Evolutionary conservation across 2,888 invertebrate species (phyloP), one percentile per base, ranked within the genome.

Genomic region (Diplolepis rosae): DNA sequence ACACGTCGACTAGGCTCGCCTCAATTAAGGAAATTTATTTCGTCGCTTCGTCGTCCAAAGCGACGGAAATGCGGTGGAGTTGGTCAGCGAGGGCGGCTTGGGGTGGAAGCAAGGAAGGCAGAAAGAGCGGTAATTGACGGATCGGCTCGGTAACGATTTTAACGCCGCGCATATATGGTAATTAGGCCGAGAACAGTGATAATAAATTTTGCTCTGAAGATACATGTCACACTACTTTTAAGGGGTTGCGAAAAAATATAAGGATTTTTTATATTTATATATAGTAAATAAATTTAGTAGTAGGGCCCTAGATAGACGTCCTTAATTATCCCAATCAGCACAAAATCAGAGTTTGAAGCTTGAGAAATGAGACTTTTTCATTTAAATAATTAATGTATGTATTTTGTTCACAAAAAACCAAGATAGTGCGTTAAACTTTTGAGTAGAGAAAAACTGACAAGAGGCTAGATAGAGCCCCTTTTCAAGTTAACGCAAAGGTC

Each of bases 1-100:
- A 75, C 76, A 73, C 73, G 76, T 73, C 72, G 70, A 72, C 74
- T 71, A 73, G 78, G 72, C 71, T 70, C 70, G 76, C 69, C 76
- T 81, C 79, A 80, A 81, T 81, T 81, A 79, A 81, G 77, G 76
- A 79, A 79, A 80, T 80, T 81, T 79, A 80, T 81, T 81, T 81
- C 75, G 78, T 73, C 76, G 74, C 76, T 71, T 71, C 69, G 54
- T 52, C 56, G 75, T 72, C 74, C 68, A 71, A 72, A 74, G 72
- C 71, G 71, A 73, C 71, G 74, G 73, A 75, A 76, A 74, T 71
- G 52, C 73, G 66, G 69, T 56, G 67, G 70, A 66, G 65, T 73
- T 68, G 71, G 70, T 18, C 56, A 39, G 39, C 61, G 61, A 24
- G 61, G 61, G 61, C 27, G 61, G 22, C 24, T 24, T 9, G 69